phyloP scores from a whole-genome alignment of 2,797 vertebrate species.

The Enteromius treurensis region DNA sequence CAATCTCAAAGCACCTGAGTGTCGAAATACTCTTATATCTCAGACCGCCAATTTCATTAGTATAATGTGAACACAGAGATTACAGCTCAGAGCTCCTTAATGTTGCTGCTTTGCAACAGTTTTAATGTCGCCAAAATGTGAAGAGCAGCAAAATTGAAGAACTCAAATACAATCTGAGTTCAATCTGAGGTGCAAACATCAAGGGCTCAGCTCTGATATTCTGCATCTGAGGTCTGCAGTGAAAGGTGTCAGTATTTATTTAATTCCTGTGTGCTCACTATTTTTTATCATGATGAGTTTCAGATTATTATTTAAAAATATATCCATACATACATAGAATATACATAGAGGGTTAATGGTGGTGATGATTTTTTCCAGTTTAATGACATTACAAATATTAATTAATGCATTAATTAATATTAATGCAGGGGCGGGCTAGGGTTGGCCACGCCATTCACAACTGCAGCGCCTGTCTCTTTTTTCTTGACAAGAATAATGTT shows the following conservation, averaged over 20 bases:
- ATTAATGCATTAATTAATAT: too few relatives aligned
- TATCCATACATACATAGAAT: too few relatives aligned
- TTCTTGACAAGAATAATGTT: too few relatives aligned
- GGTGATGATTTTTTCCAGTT: too few relatives aligned
- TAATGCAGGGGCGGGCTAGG: too few relatives aligned
- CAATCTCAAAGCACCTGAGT: conserved; percentile 27
- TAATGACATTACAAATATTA: too few relatives aligned
- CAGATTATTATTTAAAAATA: too few relatives aligned
- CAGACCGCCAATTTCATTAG: conserved; percentile 17
- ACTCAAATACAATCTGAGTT: background rate
- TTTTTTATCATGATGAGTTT: background rate
- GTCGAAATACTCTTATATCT: background rate
- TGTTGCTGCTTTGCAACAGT: background rate
- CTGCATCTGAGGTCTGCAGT: conserved; percentile 58
- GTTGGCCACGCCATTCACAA: too few relatives aligned
- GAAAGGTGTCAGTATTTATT: background rate
- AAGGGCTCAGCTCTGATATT: conserved; percentile 43
- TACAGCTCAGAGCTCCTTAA: background rate
- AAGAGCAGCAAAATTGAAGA: background rate
- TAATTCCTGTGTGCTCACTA: background rate
- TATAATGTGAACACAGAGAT: background rate
- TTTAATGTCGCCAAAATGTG: background rate
- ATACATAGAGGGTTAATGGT: too few relatives aligned
- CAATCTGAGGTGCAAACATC: background rate
- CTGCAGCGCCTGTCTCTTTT: too few relatives aligned